Evolutionary conservation across 2,888 invertebrate genomes (phyloP), one percentile per base, ranked within the genome.

Genomic region (Brenthis ino): DNA sequence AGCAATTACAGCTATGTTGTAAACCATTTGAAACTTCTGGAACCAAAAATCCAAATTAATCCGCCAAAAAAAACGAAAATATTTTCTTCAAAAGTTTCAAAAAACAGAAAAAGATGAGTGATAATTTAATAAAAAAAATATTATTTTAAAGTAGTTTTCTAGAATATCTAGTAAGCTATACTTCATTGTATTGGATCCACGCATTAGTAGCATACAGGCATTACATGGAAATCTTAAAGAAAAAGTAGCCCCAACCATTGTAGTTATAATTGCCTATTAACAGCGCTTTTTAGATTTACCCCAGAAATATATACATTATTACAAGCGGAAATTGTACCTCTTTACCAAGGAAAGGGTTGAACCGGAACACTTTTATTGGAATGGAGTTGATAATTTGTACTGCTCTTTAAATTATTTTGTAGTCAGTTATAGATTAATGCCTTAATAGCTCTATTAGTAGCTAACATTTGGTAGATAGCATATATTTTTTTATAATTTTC

Each of bases 241-340:
- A 79, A 79, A 75, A 75, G 70, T 71, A 74, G 74, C 76, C 76
- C 77, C 73, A 74, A 72, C 74, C 48, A 76, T 80, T 77, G 78
- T 77, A 74, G 71, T 76, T 75, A 76, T 81, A 81, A 84, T 84
- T 80, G 78, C 74, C 77, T 72, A 72, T 76, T 71, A 72, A 76
- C 75, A 77, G 57, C 53, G 58, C 54, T 72, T 72, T 72, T 65
- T 63, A 68, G 63, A 61, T 58, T 70, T 73, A 76, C 75, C 76
- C 16, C 70, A 65, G 65, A 64, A 70, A 65, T 67, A 68, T 68
- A 75, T 76, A 72, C 73, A 69, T 67, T 72, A 79, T 76, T 75
- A 74, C 75, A 75, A 76, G 72, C 77, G 82, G 82, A 82, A 81
- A 82, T 81, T 74, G 76, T 74, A 69, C 74, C 74, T 76, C 74